Percentiles rank a stretch among this genome's conserved stretches.
phyloP scores from a whole-genome alignment of 1,140 invertebrate genomes.

The Arctopsyche grandis region DNA sequence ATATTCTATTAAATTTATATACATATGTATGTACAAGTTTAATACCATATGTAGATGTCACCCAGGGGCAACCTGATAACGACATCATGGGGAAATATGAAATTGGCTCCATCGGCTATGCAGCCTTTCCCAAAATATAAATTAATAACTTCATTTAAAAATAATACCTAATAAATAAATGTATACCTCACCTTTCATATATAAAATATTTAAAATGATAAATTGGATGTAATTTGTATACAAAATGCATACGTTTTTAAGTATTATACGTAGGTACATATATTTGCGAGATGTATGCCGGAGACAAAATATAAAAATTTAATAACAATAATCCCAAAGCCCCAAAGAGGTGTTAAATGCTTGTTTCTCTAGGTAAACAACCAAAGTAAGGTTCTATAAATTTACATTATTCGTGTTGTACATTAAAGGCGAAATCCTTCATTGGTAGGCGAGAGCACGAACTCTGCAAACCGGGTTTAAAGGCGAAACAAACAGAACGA shows the following conservation, averaged over 20 bases:
- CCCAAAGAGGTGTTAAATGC: slow-evolving; percentile 42
- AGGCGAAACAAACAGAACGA: slow-evolving; percentile 34
- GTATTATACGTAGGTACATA: background rate
- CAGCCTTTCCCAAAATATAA: too few species aligned
- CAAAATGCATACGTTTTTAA: background rate
- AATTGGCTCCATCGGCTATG: too few species aligned
- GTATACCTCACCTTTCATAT: too few species aligned
- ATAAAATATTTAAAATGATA: too few species aligned
- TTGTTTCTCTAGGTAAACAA: slow-evolving; percentile 43
- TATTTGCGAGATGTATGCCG: background rate
- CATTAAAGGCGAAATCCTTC: slow-evolving; percentile 44
- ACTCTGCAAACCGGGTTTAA: slow-evolving; percentile 36
- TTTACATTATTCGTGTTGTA: slow-evolving; percentile 46
- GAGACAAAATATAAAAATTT: slow-evolving; percentile 14
- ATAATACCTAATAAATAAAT: too few species aligned
- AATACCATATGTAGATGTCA: too few species aligned
- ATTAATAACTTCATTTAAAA: too few species aligned
- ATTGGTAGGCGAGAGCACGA: slow-evolving; percentile 44
- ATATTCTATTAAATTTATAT: too few species aligned
- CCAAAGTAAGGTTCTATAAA: slow-evolving; percentile 42
- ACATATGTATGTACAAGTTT: too few species aligned
- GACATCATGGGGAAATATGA: too few species aligned
- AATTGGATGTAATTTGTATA: too few species aligned
- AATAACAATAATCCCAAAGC: slow-evolving; percentile 41
- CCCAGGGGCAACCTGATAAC: too few species aligned